These are phyloP conservation scores for Notoglanidium macrostoma DNA, from an alignment of 2,797 vertebrate genomes.

Conservation along the genomic window DNA sequence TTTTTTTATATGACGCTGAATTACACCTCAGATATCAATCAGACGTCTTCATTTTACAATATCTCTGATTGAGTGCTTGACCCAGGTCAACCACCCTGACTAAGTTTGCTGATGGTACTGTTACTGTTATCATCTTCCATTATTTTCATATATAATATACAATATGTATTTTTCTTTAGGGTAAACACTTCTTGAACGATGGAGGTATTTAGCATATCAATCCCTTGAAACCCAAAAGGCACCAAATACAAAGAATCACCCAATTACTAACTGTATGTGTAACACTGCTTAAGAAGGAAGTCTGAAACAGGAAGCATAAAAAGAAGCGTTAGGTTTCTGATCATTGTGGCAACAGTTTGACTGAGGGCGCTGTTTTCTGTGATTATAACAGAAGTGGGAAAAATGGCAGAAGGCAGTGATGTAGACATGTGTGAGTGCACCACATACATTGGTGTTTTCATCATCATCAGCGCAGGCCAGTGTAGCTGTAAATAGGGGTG, in stretches of 20 bases:
- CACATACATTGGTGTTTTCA: not conserved
- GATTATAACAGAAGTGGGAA: not conserved
- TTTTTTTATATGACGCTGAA: not conserved
- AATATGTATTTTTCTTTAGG: not conserved
- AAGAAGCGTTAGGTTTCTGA: not conserved
- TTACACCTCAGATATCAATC: not conserved
- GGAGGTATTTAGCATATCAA: not conserved
- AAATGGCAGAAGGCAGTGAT: not conserved
- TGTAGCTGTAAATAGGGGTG: not conserved
- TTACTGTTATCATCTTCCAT: no score
- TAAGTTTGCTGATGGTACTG: not conserved
- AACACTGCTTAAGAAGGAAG: not conserved
- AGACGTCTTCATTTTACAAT: not conserved
- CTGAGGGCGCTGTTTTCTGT: not conserved
- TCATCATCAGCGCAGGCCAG: not conserved
- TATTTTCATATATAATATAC: no score
- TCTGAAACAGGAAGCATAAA: not conserved
- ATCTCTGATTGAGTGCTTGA: no score
- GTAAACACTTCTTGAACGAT: not conserved
- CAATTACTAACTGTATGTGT: not conserved
- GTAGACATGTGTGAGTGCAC: not conserved
- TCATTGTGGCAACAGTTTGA: not conserved
- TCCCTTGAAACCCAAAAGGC: not conserved
- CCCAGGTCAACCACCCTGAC: no score
- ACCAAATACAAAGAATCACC: not conserved